Evolutionary conservation across 2,888 invertebrate genomes (phyloP), one percentile per base, ranked within the genome.

Genomic region (Amaurobius ferox): DNA sequence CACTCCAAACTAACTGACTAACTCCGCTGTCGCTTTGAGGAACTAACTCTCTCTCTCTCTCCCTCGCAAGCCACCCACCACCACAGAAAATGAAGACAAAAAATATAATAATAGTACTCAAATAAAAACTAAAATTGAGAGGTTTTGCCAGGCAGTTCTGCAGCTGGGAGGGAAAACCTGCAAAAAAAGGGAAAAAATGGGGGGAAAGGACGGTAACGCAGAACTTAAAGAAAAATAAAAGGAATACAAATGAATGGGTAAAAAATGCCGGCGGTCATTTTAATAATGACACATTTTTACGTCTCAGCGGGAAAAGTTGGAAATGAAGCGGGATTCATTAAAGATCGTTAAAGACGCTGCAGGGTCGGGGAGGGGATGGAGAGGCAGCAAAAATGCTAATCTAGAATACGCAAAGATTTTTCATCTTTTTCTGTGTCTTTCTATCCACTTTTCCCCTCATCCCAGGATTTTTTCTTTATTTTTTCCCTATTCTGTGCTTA

Each of bases 321-420:
- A 77, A 85, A 85, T 85, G 83, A 85, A 85, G 83, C 83, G 39
- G 66, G 83, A 85, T 85, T 85, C 83, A 85, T 85, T 85, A 85
- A 77, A 71, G 83, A 85, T 85, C 83, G 83, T 85, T 85, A 85
- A 83, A 76, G 70, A 40, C 74, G 74, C 74, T 61, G 61, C 29
- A 48, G 76, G 80, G 48, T 44, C 11, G 72, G 67, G 55, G n/a
- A n/a, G 39, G 67, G 48, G 48, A 16, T 55, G 74, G 64, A 29
- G 40, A 35, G 64, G 66, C 70, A 77, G 83, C 77, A 55, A 83
- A 83, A 83, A 83, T 83, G 83, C 83, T 83, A 83, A 83, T 83
- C 83, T 83, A 77, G 62, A 83, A 83, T 77, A 77, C 71, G 83
- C 77, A 66, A 72, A 83, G 71, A 83, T 83, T 83, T 83, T 83